A percentile compares a stretch with the other conserved stretches of the same genome.
phyloP scores from a whole-genome alignment of 1,140 invertebrate genomes.

The Neuroterus valhalla region DNA sequence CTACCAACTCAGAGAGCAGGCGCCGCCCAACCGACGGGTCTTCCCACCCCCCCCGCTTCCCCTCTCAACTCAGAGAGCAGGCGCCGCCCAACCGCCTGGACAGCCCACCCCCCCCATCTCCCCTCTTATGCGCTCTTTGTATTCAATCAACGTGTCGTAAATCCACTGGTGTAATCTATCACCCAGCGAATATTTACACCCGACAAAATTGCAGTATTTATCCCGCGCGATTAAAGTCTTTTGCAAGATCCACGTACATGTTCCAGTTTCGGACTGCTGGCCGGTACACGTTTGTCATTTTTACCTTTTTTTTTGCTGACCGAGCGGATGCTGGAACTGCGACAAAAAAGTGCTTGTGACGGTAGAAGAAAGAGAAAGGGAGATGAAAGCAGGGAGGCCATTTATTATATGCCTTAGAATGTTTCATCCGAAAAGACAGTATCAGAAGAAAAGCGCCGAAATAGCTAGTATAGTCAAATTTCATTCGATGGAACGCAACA shows the following conservation, averaged over 20 bases:
- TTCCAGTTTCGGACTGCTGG: conserved; percentile 13
- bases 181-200: conserved; percentile 61
- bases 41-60: too few species aligned
- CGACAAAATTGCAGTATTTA: conserved; percentile 56
- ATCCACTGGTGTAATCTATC: conserved; percentile 61
- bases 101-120: too few species aligned
- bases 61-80: too few species aligned
- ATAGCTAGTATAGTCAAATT: neutral
- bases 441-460: neutral
- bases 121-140: too few species aligned
- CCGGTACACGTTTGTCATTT: conserved; percentile 30
- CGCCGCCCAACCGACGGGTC: too few species aligned
- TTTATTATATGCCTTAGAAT: conserved; percentile 12
- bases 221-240: conserved; percentile 47
- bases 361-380: neutral
- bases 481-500: neutral
- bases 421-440: neutral
- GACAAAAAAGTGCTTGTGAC: neutral
- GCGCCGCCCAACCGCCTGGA: too few species aligned
- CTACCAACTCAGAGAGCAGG: too few species aligned
- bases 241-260: conserved; percentile 38
- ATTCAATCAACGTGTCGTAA: conserved; percentile 66
- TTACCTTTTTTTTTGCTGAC: conserved; percentile 28
- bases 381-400: conserved; percentile 7
- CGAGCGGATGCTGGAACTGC: conserved; percentile 14